A percentile compares a stretch with the other conserved stretches of the same genome.
phyloP scores from a whole-genome alignment of 1,140 invertebrate species.

The Euschistus heros region DNA sequence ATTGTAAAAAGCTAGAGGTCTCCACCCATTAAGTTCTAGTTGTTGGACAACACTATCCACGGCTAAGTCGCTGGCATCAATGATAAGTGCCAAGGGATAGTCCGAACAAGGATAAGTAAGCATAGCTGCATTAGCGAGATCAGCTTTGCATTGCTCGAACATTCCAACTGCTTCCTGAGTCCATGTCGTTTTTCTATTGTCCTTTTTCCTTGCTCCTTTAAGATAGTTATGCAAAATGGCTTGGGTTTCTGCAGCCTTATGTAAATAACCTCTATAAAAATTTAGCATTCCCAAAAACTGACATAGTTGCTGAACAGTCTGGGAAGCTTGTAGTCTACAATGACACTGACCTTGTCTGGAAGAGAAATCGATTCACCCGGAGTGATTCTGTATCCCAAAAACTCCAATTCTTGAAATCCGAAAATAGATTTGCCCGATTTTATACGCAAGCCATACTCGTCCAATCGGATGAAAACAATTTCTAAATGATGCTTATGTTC shows the following conservation, averaged over 20 bases:
- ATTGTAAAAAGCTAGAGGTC: slow-evolving; percentile 13
- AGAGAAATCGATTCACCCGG: too few species aligned
- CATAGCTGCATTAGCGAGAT: slow-evolving; percentile 20
- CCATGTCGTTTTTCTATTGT: slow-evolving; percentile 24
- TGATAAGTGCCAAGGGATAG: slow-evolving; percentile 1
- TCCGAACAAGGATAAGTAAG: slow-evolving; percentile 15
- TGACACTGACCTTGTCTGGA: too few species aligned
- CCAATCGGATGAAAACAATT: not conserved
- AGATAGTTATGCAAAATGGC: slow-evolving; percentile 24
- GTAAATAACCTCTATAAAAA: slow-evolving; percentile 17
- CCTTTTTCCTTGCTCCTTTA: slow-evolving; percentile 27
- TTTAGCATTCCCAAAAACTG: slow-evolving; percentile 22
- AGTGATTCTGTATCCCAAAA: not conserved
- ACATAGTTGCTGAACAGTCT: not conserved
- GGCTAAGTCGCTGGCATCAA: not conserved
- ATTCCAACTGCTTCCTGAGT: slow-evolving; percentile 16
- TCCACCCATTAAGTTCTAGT: not conserved
- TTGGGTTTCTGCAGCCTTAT: slow-evolving; percentile 21
- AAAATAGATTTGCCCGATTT: not conserved
- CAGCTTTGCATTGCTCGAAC: slow-evolving; percentile 25
- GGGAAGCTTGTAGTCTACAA: not conserved
- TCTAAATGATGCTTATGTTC: not conserved
- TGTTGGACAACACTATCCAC: slow-evolving; percentile 12
- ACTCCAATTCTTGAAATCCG: not conserved
- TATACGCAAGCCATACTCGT: too few species aligned